Conservation (phyloP, 2,888 invertebrate species). For the Rhyacophila evoluta region DNA sequence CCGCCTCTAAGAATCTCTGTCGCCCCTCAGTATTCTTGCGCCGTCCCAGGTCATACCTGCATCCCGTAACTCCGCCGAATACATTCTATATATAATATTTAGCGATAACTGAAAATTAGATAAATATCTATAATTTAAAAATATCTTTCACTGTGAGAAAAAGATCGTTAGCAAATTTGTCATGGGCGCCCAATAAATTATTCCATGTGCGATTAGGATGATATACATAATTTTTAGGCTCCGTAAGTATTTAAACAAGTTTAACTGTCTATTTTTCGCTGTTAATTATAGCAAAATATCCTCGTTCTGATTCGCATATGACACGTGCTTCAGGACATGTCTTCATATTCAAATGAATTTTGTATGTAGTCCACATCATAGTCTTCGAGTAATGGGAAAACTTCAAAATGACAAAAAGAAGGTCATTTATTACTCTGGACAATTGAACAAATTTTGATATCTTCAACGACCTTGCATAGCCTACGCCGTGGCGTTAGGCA, state of each 20-base stretch:
- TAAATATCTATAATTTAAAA: too few relatives aligned
- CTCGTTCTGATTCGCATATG: constrained; percentile 60
- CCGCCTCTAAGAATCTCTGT: too few relatives aligned
- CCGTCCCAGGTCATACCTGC: too few relatives aligned
- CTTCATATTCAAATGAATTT: constrained; percentile 60
- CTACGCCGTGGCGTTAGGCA: too few relatives aligned
- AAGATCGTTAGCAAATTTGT: not conserved
- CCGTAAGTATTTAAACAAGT: constrained; percentile 57
- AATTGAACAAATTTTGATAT: too few relatives aligned
- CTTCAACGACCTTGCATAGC: too few relatives aligned
- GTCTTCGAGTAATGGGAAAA: not conserved
- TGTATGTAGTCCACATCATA: constrained; percentile 58
- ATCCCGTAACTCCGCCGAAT: too few relatives aligned
- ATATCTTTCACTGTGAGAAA: not conserved
- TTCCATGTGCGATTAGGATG: not conserved
- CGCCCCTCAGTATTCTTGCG: too few relatives aligned
- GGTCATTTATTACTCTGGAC: too few relatives aligned
- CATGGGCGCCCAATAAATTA: constrained; percentile 38
- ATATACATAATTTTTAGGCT: not conserved
- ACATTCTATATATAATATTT: too few relatives aligned
- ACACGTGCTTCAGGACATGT: constrained; percentile 62
- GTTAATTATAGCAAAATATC: constrained; percentile 61
- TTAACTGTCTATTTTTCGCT: constrained; percentile 59
- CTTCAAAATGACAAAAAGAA: too few relatives aligned
- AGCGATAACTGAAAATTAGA: too few relatives aligned